phyloP scores from a whole-genome alignment of 2,797 vertebrate genomes.

The Arnoldichthys spilopterus region DNA sequence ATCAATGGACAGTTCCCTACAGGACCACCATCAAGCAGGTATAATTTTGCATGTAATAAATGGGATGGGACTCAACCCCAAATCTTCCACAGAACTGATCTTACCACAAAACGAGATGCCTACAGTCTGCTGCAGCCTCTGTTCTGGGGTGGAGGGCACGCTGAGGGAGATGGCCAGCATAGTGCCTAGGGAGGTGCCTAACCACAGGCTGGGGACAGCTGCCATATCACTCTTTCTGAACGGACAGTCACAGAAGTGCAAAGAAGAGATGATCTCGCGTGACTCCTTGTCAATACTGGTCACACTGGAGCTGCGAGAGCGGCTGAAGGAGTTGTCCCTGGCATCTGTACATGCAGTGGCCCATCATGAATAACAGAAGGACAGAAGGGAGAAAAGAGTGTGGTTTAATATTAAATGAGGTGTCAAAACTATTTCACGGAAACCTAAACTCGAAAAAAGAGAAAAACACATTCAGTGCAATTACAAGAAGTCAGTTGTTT shows the following conservation, averaged over 20 bases:
- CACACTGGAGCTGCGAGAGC: constrained; percentile 94
- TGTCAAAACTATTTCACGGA: constrained; percentile 1
- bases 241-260: constrained; percentile 92
- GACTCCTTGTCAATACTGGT: constrained; percentile 96
- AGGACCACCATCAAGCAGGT: no score
- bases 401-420: not conserved
- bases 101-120: constrained; percentile 90
- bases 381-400: constrained; percentile 17
- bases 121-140: constrained; percentile 89
- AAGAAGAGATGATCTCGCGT: constrained; percentile 91
- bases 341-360: constrained; percentile 76
- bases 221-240: constrained; percentile 84
- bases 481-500: not conserved
- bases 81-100: constrained; percentile 50
- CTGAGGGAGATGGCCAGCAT: constrained; percentile 87
- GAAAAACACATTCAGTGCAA: constrained; percentile 12
- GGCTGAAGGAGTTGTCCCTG: constrained; percentile 93
- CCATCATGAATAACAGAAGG: constrained; percentile 41
- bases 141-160: constrained; percentile 87
- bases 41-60: not conserved
- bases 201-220: constrained; percentile 86
- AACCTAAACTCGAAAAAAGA: not conserved
- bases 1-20: no score
- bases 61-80: not conserved
- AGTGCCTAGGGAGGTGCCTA: constrained; percentile 91